phyloP scores from a whole-genome alignment of 2,888 invertebrate species.

The Meta bourneti region DNA sequence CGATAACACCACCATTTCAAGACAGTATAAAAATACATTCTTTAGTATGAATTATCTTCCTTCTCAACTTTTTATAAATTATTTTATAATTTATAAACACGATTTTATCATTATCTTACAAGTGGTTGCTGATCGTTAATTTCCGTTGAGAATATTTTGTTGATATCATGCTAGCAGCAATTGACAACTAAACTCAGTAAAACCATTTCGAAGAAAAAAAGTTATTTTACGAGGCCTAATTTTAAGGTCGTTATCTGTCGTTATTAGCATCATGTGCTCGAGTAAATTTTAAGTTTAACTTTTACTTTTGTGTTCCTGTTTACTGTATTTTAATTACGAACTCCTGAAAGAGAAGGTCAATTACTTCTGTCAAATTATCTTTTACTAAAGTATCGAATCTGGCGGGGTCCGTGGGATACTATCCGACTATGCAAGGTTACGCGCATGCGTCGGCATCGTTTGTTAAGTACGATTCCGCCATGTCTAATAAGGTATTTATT shows the following conservation, averaged over 20 bases:
- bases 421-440: conserved; percentile 60
- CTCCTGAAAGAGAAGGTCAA: neutral
- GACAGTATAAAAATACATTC: no score
- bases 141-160: neutral
- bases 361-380: conserved; percentile 35
- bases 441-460: conserved; percentile 74
- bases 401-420: conserved; percentile 69
- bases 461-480: conserved; percentile 73
- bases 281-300: neutral
- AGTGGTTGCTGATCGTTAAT: neutral
- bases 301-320: neutral
- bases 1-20: no score
- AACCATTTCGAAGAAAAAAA: conserved; percentile 29
- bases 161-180: neutral
- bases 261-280: conserved; percentile 6
- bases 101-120: neutral
- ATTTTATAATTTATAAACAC: neutral
- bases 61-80: neutral
- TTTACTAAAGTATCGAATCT: conserved; percentile 67
- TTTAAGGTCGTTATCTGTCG: neutral
- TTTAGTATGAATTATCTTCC: no score
- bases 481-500: conserved; percentile 75
- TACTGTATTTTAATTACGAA: conserved; percentile 8
- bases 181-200: conserved; percentile 44
- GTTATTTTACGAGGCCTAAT: conserved; percentile 51